These are phyloP conservation scores for Antrozous pallidus DNA, from an alignment of 2,797 vertebrate genomes.

Conservation along the genomic window DNA sequence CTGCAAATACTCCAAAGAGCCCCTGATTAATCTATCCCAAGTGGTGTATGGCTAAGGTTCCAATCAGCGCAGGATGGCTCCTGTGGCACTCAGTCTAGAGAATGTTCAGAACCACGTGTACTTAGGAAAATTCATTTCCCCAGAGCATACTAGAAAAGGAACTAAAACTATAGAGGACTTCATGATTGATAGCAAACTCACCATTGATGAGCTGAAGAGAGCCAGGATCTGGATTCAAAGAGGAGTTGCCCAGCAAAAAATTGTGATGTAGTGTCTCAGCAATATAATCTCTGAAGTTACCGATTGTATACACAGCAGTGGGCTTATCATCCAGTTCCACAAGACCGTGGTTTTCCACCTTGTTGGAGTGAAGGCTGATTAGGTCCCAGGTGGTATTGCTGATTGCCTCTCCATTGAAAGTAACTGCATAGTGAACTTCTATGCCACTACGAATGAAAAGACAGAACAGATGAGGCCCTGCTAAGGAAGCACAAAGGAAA, in stretches of 20 bases:
- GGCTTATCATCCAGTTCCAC: constrained; percentile 85
- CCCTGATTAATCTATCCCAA: background rate
- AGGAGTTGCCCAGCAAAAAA: constrained; percentile 83
- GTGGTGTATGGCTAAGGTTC: background rate
- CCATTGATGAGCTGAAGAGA: constrained; percentile 87
- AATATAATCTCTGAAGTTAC: constrained; percentile 85
- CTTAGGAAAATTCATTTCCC: background rate
- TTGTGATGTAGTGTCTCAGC: constrained; percentile 87
- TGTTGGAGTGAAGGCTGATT: constrained; percentile 93
- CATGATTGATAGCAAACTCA: constrained; percentile 75
- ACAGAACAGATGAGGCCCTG: constrained; percentile 60
- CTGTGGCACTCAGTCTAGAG: background rate
- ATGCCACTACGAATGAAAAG: constrained; percentile 82
- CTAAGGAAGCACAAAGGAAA: constrained; percentile 3
- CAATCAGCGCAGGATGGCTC: background rate
- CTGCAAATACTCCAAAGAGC: background rate
- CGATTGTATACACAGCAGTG: constrained; percentile 86
- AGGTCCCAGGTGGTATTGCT: constrained; percentile 90
- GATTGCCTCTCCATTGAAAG: constrained; percentile 88
- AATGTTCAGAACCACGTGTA: background rate
- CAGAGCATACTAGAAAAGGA: background rate
- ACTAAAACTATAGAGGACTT: background rate
- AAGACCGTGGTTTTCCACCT: constrained; percentile 89
- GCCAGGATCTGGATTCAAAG: constrained; percentile 83
- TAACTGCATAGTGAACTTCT: constrained; percentile 89